Evolutionary conservation across 2,113 vertebrate species (phyloP).

Genomic region (Polyodon spathula): DNA sequence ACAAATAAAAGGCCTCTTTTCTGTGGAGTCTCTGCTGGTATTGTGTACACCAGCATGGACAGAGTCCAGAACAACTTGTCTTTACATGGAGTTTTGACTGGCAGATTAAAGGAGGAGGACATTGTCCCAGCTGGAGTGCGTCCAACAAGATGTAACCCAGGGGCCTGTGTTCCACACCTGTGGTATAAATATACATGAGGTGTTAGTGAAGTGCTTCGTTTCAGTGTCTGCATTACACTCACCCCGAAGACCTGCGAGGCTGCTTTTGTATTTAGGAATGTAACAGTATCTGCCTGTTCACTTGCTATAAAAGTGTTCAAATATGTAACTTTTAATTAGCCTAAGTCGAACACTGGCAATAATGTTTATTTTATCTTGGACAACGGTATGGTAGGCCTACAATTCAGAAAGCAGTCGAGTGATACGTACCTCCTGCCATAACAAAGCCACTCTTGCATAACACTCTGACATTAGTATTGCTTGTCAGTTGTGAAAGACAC

Average conservation of each 20-base stretch:
- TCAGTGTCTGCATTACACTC: not conserved
- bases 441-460: no score
- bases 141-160: slow-evolving; percentile 1
- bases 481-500: no score
- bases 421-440: no score
- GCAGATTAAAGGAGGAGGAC: not conserved
- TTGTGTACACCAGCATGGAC: not conserved
- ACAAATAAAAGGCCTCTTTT: no score
- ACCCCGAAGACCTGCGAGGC: not conserved
- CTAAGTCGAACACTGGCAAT: slow-evolving; percentile 4
- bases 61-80: not conserved
- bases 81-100: not conserved
- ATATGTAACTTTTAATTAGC: slow-evolving; percentile 6
- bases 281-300: not conserved
- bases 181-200: not conserved
- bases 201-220: not conserved
- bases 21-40: no score
- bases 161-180: not conserved
- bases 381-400: not conserved
- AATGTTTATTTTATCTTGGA: not conserved
- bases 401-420: no score
- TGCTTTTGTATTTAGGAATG: not conserved
- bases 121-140: not conserved
- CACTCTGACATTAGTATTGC: no score
- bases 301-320: slow-evolving; percentile 3